Evolutionary conservation across 2,797 vertebrate genomes (phyloP), one percentile per base, ranked within the genome.

Genomic region (Ispidina picta): DNA sequence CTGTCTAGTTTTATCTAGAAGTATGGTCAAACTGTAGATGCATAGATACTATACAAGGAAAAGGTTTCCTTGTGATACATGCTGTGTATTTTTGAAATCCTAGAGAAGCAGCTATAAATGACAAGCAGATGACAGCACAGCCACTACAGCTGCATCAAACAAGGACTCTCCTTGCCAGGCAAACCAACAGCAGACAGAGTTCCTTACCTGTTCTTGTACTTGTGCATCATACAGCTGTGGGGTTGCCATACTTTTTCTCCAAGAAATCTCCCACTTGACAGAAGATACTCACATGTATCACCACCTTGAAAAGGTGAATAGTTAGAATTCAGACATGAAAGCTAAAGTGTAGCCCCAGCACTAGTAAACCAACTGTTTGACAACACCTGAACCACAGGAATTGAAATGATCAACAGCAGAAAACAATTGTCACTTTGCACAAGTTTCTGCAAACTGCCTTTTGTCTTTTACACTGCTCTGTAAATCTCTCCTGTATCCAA

Each of bases 151-250:
- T 69, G 41, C 49, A 64, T 28, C 49, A 80, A 71, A 78, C 43
- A 56, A 21, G 0, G 4, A 69, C 16, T 33, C 16, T 37, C 73
- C 69, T 52, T 83, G 82, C 13, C 49, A 70, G 31, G 75, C 29
- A 85, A 39, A 41, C n/a, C 17, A 93, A 68, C 26, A 58, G 37
- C 71, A 69, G 8, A 15, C 20, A 22, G 28, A 77, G 41, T 86
- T 87, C 90, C 98, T 98, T 97, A 99, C 99, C 93, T 98, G 92
- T 97, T 98, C 98, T 98, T 99, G 96, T 99, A 99, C 78, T 98
- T 99, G 97, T 99, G 99, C 98, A 99, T 99, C 99, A 99, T 99
- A 97, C 99, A 99, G 94, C 99, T 99, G 96, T 99, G 98, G 39
- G 99, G 99, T 92, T 99, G 99, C 99, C 99, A 99, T 85, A 98